phyloP scores from a whole-genome alignment of 2,888 invertebrate genomes.

The Euphydryas editha region DNA sequence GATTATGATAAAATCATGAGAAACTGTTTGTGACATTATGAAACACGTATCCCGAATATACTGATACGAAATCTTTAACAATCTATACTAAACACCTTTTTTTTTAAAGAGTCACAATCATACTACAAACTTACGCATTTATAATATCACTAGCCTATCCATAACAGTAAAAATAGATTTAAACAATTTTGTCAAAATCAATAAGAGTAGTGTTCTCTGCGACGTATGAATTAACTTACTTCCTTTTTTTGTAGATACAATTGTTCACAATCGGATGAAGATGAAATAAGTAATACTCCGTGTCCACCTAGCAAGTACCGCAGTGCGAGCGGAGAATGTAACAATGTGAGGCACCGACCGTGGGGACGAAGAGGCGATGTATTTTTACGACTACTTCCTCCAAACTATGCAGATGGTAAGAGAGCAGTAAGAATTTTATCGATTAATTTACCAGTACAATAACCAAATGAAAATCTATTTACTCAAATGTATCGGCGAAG shows the following conservation, averaged over 20 bases:
- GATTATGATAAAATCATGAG: not conserved
- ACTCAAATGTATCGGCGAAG: no score
- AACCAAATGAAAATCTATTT: no score
- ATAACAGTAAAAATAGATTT: no score
- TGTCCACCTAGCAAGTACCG: slow-evolving; percentile 94
- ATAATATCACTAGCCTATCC: no score
- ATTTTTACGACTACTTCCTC: slow-evolving; percentile 88
- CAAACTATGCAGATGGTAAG: slow-evolving; percentile 90
- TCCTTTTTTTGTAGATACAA: slow-evolving; percentile 58
- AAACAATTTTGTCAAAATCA: no score
- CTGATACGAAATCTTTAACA: no score
- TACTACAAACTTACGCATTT: no score
- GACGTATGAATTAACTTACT: not conserved
- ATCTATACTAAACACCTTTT: no score
- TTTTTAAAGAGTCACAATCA: no score
- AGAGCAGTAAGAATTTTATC: slow-evolving; percentile 16
- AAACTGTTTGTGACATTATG: no score
- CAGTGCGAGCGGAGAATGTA: slow-evolving; percentile 92
- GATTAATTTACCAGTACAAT: no score
- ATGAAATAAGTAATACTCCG: slow-evolving; percentile 79
- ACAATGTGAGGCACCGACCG: slow-evolving; percentile 92
- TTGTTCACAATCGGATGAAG: slow-evolving; percentile 64
- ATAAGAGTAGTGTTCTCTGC: not conserved
- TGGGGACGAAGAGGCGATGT: slow-evolving; percentile 93
- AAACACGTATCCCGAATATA: no score